Evolutionary conservation across 37 sponge, comb jelly and placozoan species (phyloP), one percentile per base, ranked within the genome.

Genomic region (Trichoplax adhaerens): DNA sequence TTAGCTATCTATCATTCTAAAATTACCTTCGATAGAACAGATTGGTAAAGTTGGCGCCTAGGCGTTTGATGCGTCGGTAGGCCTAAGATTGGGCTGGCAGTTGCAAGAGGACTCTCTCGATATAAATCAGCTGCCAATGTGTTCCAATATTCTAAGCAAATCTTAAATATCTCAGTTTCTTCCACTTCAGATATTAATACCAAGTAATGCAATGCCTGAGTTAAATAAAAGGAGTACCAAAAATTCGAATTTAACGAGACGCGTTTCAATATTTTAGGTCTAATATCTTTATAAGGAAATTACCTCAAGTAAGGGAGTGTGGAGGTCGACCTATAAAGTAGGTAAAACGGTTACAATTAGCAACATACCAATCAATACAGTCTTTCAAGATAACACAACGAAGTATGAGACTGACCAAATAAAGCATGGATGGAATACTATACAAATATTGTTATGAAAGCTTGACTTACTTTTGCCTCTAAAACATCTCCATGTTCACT

Each of bases 131-230:
- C 80, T 54, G 99, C 71, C n/a, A 97, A 77, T 53, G 68, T 64
- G 73, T 89, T 97, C 99, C 99, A 97, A 74, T 92, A 97, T 58
- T 97, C 99, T 56, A 97, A 80, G 57, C 93, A 97, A 10, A 97
- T 97, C 82, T 97, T 97, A 83, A 97, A 97, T 4, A 97, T 97
- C 81, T 97, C 99, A 65, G 83, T 97, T 72, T 97, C 93, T 10
- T 91, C 88, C 56, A 97, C 91, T 50, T 92, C 90, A 10, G 99
- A 97, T 7, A 97, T 86, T 0, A 92, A 75, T 54, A 97, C 93
- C 65, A 97, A 77, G 56, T 83, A 97, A 68, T 92, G 89, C n/a
- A 97, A 85, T n/a, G 90, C 99, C 86, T 97, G 29, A 29, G 29
- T 29, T 29, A 29, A 29, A 29, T 29, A 29, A 29, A 29, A 29